These are phyloP conservation scores for Polyploca ridens DNA, from an alignment of 2,888 invertebrate genomes.

Conservation along the genomic window DNA sequence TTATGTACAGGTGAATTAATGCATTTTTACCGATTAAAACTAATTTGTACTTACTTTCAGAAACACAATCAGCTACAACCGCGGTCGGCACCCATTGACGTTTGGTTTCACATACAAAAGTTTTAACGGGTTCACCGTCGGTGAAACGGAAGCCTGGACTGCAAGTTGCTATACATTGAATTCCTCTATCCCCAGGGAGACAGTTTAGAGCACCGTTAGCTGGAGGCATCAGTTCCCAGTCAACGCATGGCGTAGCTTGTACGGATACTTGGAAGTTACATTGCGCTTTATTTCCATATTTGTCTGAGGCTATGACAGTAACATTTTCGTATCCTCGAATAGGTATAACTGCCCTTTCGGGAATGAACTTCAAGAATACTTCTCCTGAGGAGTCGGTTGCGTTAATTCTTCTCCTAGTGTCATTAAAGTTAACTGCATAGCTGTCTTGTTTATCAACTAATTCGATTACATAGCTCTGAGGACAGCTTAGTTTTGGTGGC, in stretches of 20 bases:
- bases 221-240: conserved; percentile 96
- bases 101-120: conserved; percentile 92
- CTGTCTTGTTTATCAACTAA: conserved; percentile 95
- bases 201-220: conserved; percentile 95
- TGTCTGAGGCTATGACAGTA: conserved; percentile 94
- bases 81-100: conserved; percentile 94
- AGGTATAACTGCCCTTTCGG: conserved; percentile 92
- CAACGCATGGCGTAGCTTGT: conserved; percentile 96
- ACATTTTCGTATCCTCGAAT: conserved; percentile 96
- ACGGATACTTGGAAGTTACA: conserved; percentile 98
- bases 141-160: conserved; percentile 95
- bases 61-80: conserved; percentile 97
- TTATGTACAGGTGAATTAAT: background rate
- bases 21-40: background rate
- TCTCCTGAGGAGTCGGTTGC: conserved; percentile 95
- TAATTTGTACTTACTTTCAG: conserved; percentile 87
- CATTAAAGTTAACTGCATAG: conserved; percentile 96
- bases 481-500: conserved; percentile 95
- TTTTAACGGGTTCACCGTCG: conserved; percentile 94
- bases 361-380: conserved; percentile 91
- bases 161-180: conserved; percentile 95
- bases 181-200: conserved; percentile 91
- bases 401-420: conserved; percentile 93
- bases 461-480: conserved; percentile 97
- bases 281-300: conserved; percentile 93